Evolutionary conservation across 2,888 invertebrate genomes (phyloP).

Genomic region (Protodeltote pygarga): DNA sequence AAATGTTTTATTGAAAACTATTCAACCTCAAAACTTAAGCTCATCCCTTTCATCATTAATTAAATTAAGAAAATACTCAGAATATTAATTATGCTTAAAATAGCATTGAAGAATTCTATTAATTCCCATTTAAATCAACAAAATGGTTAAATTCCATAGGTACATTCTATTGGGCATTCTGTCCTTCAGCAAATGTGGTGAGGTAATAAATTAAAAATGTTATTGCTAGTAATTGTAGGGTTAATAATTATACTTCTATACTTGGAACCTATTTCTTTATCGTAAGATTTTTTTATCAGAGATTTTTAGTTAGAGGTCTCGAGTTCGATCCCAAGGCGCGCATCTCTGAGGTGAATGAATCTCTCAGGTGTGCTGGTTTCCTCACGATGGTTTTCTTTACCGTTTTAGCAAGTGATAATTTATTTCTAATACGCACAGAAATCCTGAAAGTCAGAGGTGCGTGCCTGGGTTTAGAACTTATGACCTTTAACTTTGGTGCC

Average conservation of each 20-base stretch:
- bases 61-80: slow-evolving; percentile 15
- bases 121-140: slow-evolving; percentile 40
- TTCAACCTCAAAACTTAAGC: not conserved
- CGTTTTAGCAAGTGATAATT: no score
- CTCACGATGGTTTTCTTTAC: no score
- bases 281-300: not conserved
- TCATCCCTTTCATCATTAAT: not conserved
- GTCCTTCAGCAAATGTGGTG: slow-evolving; percentile 13
- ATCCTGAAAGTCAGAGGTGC: no score
- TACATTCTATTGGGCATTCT: slow-evolving; percentile 21
- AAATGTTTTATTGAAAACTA: no score
- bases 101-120: slow-evolving; percentile 32
- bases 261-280: slow-evolving; percentile 10
- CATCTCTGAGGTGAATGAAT: no score
- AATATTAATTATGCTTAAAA: slow-evolving; percentile 29
- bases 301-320: no score
- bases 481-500: no score
- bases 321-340: no score
- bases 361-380: no score
- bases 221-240: slow-evolving; percentile 13
- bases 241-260: slow-evolving; percentile 5
- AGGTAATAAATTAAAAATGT: slow-evolving; percentile 34
- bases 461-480: no score
- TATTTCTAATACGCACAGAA: no score
- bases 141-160: slow-evolving; percentile 24